Evolutionary conservation across 1,140 invertebrate genomes (phyloP).

Genomic region (Leucophenga varia): DNA sequence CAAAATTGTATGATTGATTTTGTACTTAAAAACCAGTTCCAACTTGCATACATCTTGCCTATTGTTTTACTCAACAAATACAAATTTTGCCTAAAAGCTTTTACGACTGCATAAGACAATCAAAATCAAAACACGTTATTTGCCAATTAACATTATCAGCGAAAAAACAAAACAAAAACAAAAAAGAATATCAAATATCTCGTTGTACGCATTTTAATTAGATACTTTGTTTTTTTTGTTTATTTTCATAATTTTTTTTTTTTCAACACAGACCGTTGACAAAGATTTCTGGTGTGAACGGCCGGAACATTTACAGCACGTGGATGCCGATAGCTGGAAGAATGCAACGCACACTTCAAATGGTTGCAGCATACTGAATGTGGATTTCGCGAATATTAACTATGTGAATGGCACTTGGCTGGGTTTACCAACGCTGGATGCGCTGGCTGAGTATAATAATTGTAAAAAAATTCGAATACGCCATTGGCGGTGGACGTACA

Average conservation of each 20-base stretch:
- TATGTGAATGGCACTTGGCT: conserved; percentile 23
- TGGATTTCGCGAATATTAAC: conserved; percentile 30
- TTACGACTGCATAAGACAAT: too few species aligned
- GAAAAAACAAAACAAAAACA: too few species aligned
- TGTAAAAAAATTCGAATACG: conserved; percentile 69
- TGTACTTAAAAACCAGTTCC: too few species aligned
- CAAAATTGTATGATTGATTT: too few species aligned
- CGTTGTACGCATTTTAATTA: too few species aligned
- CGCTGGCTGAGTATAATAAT: conserved; percentile 23
- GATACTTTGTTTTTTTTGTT: too few species aligned
- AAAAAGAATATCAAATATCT: too few species aligned
- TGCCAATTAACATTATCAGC: too few species aligned
- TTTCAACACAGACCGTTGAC: conserved; percentile 58
- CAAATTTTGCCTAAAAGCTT: too few species aligned
- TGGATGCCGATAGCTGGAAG: conserved; percentile 60
- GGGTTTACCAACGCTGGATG: conserved; percentile 26
- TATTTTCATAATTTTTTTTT: neutral
- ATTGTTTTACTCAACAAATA: too few species aligned
- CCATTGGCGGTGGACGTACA: conserved; percentile 60
- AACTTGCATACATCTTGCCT: too few species aligned
- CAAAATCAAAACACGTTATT: too few species aligned
- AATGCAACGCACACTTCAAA: conserved; percentile 63
- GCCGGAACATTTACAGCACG: conserved; percentile 58
- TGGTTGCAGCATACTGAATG: conserved; percentile 57
- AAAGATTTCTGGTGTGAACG: conserved; percentile 65